Percentiles rank a stretch among this genome's conserved stretches.
Evolutionary conservation across 1,140 invertebrate species (phyloP).

Genomic region (Hyposmocoma kahamanoa): DNA sequence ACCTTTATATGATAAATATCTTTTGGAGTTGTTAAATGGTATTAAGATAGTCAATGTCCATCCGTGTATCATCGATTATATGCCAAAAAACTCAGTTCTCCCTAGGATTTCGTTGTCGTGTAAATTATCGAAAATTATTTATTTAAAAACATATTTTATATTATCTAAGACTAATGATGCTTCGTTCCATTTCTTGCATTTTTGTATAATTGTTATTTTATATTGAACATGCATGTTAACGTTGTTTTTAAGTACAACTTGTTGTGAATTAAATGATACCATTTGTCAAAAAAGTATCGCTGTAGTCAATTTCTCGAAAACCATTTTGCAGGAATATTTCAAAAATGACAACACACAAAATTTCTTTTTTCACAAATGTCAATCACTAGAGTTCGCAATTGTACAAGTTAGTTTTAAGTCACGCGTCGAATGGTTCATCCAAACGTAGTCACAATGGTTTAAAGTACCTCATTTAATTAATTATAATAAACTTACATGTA

Average conservation of each 20-base stretch:
- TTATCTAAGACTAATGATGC: conserved; percentile 41
- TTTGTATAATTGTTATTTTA: conserved; percentile 69
- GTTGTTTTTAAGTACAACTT: conserved; percentile 48
- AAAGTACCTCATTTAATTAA: conserved; percentile 67
- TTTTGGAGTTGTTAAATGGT: no score
- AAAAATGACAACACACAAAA: neutral
- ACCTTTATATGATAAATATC: no score
- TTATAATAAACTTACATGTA: conserved; percentile 35
- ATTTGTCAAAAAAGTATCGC: conserved; percentile 24
- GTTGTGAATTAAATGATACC: conserved; percentile 21
- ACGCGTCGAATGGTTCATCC: conserved; percentile 30
- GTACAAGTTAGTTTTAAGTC: conserved; percentile 52
- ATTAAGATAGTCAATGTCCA: conserved; percentile 6
- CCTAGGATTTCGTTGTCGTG: conserved; percentile 58
- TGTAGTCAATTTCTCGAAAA: no score
- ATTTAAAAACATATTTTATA: conserved; percentile 52
- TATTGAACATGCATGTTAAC: conserved; percentile 22
- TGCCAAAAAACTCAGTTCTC: conserved; percentile 41
- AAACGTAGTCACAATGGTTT: conserved; percentile 66
- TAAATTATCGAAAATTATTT: conserved; percentile 48
- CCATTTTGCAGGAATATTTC: no score
- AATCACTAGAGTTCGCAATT: conserved; percentile 24
- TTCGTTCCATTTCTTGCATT: conserved; percentile 69
- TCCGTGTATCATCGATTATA: conserved; percentile 12
- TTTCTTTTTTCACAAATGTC: conserved; percentile 15